phyloP scores from a whole-genome alignment of 2,888 invertebrate genomes.

The Campopleginae sp. region DNA sequence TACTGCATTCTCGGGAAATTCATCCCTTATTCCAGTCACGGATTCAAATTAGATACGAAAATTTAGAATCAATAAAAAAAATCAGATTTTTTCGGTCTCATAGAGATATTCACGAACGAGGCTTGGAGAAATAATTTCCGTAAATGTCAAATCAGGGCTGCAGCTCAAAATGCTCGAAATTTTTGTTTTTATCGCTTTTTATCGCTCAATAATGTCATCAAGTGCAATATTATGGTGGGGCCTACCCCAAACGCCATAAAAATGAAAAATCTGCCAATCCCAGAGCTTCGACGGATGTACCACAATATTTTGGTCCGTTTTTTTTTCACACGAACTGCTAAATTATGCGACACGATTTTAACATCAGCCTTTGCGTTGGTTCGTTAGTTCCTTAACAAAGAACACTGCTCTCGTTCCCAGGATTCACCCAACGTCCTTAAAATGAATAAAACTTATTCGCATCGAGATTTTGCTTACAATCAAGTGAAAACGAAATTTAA shows the following conservation, averaged over 20 bases:
- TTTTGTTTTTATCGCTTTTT: too few species aligned
- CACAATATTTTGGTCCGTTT: too few species aligned
- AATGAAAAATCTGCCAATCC: too few species aligned
- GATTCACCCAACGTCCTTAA: neutral
- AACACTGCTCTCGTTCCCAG: constrained; percentile 15
- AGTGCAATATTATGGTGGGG: too few species aligned
- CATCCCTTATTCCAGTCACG: too few species aligned
- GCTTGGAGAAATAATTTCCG: neutral
- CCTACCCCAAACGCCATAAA: too few species aligned
- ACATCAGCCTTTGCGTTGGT: neutral
- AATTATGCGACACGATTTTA: neutral
- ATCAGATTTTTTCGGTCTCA: neutral
- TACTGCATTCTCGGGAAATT: neutral
- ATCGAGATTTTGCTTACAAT: neutral
- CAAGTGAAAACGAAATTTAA: neutral
- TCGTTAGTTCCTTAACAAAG: constrained; percentile 9
- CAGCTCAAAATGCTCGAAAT: too few species aligned
- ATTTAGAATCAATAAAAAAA: neutral
- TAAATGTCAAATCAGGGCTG: too few species aligned
- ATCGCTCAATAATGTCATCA: too few species aligned
- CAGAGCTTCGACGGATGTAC: too few species aligned
- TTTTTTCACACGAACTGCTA: neutral
- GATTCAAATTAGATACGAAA: neutral
- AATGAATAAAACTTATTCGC: constrained; percentile 17
- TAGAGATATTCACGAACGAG: neutral